Conservation (phyloP, 2,113 vertebrate species). For the Lichenostomus cassidix region DNA sequence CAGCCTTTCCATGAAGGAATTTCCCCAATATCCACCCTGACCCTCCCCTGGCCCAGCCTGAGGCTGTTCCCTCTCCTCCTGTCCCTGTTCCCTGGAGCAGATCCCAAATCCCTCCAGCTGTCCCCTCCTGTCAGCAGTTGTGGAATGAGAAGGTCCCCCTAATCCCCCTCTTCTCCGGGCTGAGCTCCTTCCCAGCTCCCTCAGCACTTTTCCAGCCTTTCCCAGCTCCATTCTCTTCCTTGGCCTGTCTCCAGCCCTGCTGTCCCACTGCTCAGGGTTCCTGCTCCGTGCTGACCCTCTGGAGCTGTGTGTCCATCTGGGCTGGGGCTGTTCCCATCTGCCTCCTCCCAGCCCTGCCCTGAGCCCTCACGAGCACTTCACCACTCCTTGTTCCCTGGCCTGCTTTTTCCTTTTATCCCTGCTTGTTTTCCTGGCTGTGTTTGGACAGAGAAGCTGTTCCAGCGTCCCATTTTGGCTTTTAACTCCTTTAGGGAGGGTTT, state of each 20-base stretch:
- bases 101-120: neutral
- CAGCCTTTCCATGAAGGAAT: neutral
- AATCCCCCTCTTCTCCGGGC: neutral
- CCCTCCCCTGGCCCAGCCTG: neutral
- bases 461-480: neutral
- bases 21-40: accelerated
- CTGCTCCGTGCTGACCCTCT: neutral
- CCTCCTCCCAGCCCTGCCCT: neutral
- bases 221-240: neutral
- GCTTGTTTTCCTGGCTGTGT: neutral
- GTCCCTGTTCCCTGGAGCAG: neutral
- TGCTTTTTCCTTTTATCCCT: neutral
- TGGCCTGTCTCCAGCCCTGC: neutral
- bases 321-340: neutral
- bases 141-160: neutral
- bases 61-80: neutral
- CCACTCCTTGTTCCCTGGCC: neutral
- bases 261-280: accelerated
- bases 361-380: accelerated
- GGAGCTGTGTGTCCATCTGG: neutral
- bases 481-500: neutral
- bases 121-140: neutral
- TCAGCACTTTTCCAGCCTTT: neutral
- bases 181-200: neutral
- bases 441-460: neutral